phyloP scores from a whole-genome alignment of 2,888 invertebrate species.

The Phyllotreta cruciferae region DNA sequence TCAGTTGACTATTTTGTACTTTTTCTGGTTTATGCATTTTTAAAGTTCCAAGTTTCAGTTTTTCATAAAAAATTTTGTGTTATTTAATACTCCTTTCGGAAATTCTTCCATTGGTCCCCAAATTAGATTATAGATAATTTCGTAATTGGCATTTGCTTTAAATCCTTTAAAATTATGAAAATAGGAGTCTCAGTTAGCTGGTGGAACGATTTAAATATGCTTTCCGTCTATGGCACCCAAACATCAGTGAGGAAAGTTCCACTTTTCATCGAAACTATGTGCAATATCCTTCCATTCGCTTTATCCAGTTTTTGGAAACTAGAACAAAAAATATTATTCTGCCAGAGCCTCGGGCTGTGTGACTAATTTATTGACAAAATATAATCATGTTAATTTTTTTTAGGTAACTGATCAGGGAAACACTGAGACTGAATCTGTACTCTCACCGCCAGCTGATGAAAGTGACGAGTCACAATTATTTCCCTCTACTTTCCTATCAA shows the following conservation, averaged over 20 bases:
- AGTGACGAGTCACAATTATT: too few species aligned
- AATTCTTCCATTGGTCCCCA: slow-evolving; percentile 43
- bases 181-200: slow-evolving; percentile 41
- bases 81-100: slow-evolving; percentile 43
- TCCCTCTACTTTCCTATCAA: too few species aligned
- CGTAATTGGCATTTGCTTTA: slow-evolving; percentile 43
- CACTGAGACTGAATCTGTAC: too few species aligned
- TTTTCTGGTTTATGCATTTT: slow-evolving; percentile 21
- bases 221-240: slow-evolving; percentile 45
- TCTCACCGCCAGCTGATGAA: too few species aligned
- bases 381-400: slow-evolving; percentile 1
- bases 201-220: slow-evolving; percentile 42
- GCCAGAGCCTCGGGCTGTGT: too few species aligned
- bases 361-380: neutral
- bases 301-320: neutral
- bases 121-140: slow-evolving; percentile 41
- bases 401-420: too few species aligned
- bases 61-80: slow-evolving; percentile 40
- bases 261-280: slow-evolving; percentile 42
- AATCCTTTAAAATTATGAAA: slow-evolving; percentile 47
- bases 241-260: slow-evolving; percentile 45
- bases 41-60: slow-evolving; percentile 21
- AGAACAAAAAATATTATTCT: slow-evolving; percentile 9
- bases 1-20: slow-evolving; percentile 11
- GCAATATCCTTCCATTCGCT: slow-evolving; percentile 27